Conservation (phyloP, 2,888 invertebrate species). For the Heliconius aoede region DNA sequence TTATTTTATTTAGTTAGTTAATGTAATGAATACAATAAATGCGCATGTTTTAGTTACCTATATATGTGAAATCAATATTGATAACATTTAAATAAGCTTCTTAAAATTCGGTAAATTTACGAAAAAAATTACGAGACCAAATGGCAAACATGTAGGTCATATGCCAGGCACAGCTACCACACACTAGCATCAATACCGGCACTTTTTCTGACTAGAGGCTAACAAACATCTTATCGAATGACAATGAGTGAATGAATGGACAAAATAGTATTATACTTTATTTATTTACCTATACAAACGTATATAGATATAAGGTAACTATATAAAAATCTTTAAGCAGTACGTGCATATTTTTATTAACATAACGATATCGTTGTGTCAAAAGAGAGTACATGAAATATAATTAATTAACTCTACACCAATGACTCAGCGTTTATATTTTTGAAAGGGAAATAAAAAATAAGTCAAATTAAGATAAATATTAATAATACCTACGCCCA, state of each 20-base stretch:
- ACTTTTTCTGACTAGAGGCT: background rate
- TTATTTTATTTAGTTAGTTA: background rate
- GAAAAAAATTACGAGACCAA: background rate
- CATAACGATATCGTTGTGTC: background rate
- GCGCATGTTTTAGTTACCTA: too few relatives aligned
- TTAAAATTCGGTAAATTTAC: background rate
- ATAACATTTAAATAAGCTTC: background rate
- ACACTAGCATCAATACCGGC: constrained; percentile 9
- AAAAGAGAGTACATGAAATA: constrained; percentile 10
- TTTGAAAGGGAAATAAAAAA: constrained; percentile 40
- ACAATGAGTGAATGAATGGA: background rate
- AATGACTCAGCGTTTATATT: constrained; percentile 28
- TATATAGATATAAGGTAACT: background rate
- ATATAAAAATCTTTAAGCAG: background rate
- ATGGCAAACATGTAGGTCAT: background rate
- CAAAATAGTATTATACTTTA: background rate
- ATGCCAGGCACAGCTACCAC: background rate
- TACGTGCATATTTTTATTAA: background rate
- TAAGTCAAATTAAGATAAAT: constrained; percentile 36
- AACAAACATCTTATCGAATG: background rate
- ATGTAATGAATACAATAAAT: background rate
- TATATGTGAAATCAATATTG: background rate
- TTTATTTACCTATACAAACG: background rate
- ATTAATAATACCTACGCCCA: constrained; percentile 39
- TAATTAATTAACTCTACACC: constrained; percentile 6